These are phyloP conservation scores for Ophion costatus DNA, from an alignment of 2,888 invertebrate species.

Conservation along the genomic window DNA sequence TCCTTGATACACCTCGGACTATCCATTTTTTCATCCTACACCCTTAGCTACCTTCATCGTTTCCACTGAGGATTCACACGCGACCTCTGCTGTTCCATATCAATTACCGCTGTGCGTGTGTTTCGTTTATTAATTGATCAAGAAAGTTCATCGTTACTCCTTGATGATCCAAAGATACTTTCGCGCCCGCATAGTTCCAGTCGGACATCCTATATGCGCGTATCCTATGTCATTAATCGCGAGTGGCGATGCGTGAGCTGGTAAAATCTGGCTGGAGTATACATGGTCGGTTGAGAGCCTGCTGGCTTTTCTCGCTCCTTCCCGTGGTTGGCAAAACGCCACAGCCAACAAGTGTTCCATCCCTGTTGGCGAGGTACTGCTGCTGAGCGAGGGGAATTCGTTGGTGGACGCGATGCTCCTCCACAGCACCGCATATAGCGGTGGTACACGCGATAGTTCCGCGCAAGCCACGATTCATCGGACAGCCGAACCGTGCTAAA, in stretches of 20 bases:
- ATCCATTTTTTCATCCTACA: constrained; percentile 1
- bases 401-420: constrained; percentile 31
- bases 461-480: constrained; percentile 58
- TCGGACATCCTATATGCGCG: background rate
- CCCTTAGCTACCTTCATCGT: background rate
- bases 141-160: background rate
- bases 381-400: constrained; percentile 55
- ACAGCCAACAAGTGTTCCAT: constrained; percentile 81
- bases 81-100: background rate
- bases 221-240: background rate
- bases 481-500: constrained; percentile 56
- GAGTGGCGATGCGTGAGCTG: constrained; percentile 37
- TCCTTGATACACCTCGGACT: background rate
- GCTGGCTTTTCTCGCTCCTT: constrained; percentile 29
- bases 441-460: constrained; percentile 36
- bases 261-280: constrained; percentile 26
- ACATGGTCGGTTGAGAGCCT: constrained; percentile 21
- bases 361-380: constrained; percentile 64
- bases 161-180: background rate
- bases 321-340: constrained; percentile 70
- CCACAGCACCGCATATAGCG: constrained; percentile 4
- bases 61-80: background rate
- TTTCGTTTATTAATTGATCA: background rate
- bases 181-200: background rate
- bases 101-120: background rate